Evolutionary conservation across 2,888 invertebrate genomes (phyloP), one percentile per base, ranked within the genome.

Genomic region (Leptogaster cylindrica): DNA sequence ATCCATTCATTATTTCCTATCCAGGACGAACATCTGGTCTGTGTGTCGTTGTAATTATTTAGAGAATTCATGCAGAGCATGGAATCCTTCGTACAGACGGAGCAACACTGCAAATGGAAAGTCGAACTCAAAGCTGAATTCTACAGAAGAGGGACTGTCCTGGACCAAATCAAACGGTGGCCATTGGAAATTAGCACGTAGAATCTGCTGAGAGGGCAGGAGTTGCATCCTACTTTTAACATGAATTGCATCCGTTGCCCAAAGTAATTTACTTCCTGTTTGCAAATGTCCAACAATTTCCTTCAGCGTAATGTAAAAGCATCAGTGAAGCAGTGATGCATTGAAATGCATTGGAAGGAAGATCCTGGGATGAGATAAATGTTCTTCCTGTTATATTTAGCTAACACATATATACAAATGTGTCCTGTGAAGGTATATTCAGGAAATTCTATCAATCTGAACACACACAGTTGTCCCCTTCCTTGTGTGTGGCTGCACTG

Each of bases 181-280:
- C 55, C 55, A 55, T 36, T 36, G 36, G 55, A 55, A 55, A 55
- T 55, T 36, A 55, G 36, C 20, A 55, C 36, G 31, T n/a, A n/a
- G 12, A 55, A 31, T 55, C 55, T 10, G 14, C 16, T 10, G 12
- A 18, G 23, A 23, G 23, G 12, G 55, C 20, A 55, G 16, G 36
- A 23, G n/a, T 5, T 46, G 8, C 18, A 46, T 16, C 44, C 28
- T 44, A 25, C 44, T 61, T 28, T 44, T 25, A 16, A 27, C 44
- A 61, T 41, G 61, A 44, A 55, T 55, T 55, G 44, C 44, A 44
- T 44, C 41, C 61, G 61, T 61, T 61, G 27, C 44, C 44, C 61
- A 41, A 61, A 61, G 44, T 61, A 61, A 61, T 61, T 61, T 44
- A 61, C 61, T 61, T 61, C 61, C 61, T 61, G 61, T 61, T 61